Conservation (phyloP, 2,797 vertebrate species). For the Nannoperca obscura region DNA sequence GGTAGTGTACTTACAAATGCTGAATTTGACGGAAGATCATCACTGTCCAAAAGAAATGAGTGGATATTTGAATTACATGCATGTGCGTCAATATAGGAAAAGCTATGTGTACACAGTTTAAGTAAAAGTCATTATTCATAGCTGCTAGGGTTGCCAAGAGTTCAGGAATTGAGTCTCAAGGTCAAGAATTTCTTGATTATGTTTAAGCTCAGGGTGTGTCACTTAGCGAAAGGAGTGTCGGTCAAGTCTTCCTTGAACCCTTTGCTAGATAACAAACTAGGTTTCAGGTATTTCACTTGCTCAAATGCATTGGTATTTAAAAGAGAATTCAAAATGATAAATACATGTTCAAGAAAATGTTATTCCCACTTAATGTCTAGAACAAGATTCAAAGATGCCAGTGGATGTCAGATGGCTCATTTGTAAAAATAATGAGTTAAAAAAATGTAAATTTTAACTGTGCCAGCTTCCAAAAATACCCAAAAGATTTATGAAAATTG, state of each 20-base stretch:
- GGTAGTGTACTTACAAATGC: constrained; percentile 1
- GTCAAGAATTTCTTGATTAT: constrained; percentile 31
- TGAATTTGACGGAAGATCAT: not conserved
- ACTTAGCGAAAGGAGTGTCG: not conserved
- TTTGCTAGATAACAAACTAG: not conserved
- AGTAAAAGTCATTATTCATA: constrained; percentile 3
- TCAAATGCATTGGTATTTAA: not conserved
- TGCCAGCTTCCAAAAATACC: not conserved
- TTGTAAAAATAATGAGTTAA: not conserved
- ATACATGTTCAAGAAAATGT: not conserved
- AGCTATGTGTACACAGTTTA: not conserved
- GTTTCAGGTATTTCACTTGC: not conserved
- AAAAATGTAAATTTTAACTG: not conserved
- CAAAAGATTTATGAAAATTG: not conserved
- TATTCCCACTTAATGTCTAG: too few relatives aligned
- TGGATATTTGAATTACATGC: not conserved
- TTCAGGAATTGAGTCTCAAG: constrained; percentile 18
- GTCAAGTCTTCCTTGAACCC: constrained; percentile 18
- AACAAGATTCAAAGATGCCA: not conserved
- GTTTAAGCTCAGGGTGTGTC: constrained; percentile 27
- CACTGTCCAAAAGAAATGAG: not conserved
- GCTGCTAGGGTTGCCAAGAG: constrained; percentile 7
- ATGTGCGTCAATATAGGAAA: constrained; percentile 15
- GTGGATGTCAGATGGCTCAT: not conserved
- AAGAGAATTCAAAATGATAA: not conserved